Conservation (phyloP, 2,888 invertebrate genomes). For the Philhelius pedissequus region DNA sequence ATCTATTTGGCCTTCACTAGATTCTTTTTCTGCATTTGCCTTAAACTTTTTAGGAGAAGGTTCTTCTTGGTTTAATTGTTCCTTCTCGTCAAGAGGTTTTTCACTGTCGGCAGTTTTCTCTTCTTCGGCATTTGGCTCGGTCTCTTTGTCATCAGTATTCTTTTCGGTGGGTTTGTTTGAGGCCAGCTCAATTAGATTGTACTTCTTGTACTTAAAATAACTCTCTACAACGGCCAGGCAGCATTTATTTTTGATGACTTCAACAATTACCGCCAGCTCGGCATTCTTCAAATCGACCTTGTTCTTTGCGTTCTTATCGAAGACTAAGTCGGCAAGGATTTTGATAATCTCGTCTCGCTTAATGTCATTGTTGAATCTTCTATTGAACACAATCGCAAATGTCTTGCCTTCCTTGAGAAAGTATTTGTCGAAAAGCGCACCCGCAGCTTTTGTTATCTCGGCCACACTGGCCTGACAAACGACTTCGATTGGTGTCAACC, state of each 20-base stretch:
- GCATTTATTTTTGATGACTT: slow-evolving; percentile 89
- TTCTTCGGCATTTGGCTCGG: not conserved
- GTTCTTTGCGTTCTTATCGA: slow-evolving; percentile 84
- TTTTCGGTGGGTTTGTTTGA: slow-evolving; percentile 13
- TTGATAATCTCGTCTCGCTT: slow-evolving; percentile 86
- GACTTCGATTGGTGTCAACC: slow-evolving; percentile 89
- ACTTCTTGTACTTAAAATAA: slow-evolving; percentile 89
- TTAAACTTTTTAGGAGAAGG: slow-evolving; percentile 28
- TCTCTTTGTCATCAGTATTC: not conserved
- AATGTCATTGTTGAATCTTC: slow-evolving; percentile 87
- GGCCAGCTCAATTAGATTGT: slow-evolving; percentile 86
- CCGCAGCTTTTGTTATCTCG: slow-evolving; percentile 86
- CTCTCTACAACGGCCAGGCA: slow-evolving; percentile 89
- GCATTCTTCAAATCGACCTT: slow-evolving; percentile 89
- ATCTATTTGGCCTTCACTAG: not conserved
- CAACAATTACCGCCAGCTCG: slow-evolving; percentile 88
- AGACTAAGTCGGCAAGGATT: slow-evolving; percentile 85
- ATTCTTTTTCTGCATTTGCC: not conserved
- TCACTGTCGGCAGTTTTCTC: not conserved
- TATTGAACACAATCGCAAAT: slow-evolving; percentile 88
- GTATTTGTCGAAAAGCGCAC: slow-evolving; percentile 85
- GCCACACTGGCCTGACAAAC: slow-evolving; percentile 89
- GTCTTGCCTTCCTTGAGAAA: slow-evolving; percentile 86
- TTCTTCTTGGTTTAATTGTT: not conserved
- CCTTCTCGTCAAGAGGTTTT: not conserved